Evolutionary conservation across 1,140 invertebrate genomes (phyloP).

Genomic region (Nasonia longicornis): DNA sequence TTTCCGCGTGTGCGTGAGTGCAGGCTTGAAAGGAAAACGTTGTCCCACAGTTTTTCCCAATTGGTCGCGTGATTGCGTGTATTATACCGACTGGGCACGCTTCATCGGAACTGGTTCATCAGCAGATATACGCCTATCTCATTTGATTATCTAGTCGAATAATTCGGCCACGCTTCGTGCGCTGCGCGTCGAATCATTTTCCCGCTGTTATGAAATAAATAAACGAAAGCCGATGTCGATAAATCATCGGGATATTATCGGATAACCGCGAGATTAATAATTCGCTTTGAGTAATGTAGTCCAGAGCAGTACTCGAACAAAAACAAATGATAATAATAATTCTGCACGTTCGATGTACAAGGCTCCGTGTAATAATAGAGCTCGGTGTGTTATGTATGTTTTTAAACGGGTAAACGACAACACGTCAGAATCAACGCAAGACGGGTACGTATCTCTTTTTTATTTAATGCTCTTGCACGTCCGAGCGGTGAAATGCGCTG

Average conservation of each 20-base stretch:
- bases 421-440: background rate
- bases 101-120: background rate
- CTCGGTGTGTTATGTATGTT: background rate
- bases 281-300: background rate
- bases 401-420: background rate
- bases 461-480: background rate
- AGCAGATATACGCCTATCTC: background rate
- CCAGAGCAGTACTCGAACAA: background rate
- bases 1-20: background rate
- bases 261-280: background rate
- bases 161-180: too few species aligned
- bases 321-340: background rate
- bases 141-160: background rate
- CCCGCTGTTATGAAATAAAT: background rate
- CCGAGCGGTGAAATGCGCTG: too few species aligned
- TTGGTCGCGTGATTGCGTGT: background rate
- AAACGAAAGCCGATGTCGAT: background rate
- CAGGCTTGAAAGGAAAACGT: background rate
- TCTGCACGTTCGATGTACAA: too few species aligned
- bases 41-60: background rate
- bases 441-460: background rate
- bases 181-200: too few species aligned
- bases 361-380: background rate
- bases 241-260: background rate
- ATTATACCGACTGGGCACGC: background rate